Evolutionary conservation across 1,140 invertebrate genomes (phyloP).

Genomic region (Conopomorpha cramerella): DNA sequence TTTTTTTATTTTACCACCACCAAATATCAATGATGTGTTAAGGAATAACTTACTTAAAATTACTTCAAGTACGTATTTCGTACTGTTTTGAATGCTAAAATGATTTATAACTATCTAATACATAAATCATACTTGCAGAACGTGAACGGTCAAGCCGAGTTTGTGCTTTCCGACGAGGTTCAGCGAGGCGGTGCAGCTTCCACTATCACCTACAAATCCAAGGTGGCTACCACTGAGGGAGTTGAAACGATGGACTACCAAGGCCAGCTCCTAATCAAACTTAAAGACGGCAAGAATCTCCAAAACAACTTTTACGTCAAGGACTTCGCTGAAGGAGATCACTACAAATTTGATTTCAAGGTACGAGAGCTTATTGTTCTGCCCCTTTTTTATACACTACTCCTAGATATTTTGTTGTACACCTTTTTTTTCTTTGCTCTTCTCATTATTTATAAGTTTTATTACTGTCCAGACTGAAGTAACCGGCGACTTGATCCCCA

Average conservation of each 20-base stretch:
- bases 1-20: slow-evolving; percentile 4
- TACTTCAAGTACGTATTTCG: no score
- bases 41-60: no score
- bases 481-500: slow-evolving; percentile 29
- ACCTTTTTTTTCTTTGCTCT: neutral
- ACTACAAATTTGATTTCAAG: slow-evolving; percentile 28
- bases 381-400: no score
- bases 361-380: no score
- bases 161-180: slow-evolving; percentile 49
- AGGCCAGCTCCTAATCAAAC: slow-evolving; percentile 29
- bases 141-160: slow-evolving; percentile 36
- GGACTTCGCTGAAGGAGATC: slow-evolving; percentile 34
- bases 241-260: slow-evolving; percentile 47
- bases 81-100: no score
- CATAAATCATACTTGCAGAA: slow-evolving; percentile 18
- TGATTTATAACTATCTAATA: no score
- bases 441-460: slow-evolving; percentile 1
- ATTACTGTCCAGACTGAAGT: slow-evolving; percentile 21
- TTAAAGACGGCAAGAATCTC: slow-evolving; percentile 46
- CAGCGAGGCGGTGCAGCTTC: slow-evolving; percentile 59
- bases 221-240: slow-evolving; percentile 22
- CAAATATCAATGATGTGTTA: no score
- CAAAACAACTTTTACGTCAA: slow-evolving; percentile 35
- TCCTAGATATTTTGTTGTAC: no score
- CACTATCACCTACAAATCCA: slow-evolving; percentile 29